A percentile compares a stretch with the other conserved stretches of the same genome.
Evolutionary conservation across 2,888 invertebrate genomes (phyloP).

Genomic region (Teinopalpus imperialis): DNA sequence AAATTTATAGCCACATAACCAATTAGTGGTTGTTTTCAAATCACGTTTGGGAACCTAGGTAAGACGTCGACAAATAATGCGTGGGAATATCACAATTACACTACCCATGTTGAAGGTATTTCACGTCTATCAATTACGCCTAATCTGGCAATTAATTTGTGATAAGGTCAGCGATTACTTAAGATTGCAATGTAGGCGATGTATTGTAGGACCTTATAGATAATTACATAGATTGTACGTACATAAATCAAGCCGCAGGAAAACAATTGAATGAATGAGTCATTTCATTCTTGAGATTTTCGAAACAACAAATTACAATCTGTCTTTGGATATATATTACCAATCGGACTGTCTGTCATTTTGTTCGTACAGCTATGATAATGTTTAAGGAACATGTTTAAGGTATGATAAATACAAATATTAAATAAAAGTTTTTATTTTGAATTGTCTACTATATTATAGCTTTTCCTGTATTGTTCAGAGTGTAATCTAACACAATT

Average conservation of each 20-base stretch:
- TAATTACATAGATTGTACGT: constrained; percentile 24
- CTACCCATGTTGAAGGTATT: constrained; percentile 12
- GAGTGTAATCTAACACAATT: no score
- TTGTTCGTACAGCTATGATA: no score
- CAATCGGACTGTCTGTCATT: no score
- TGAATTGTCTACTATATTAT: no score
- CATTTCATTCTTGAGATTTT: constrained; percentile 19
- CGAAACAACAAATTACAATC: constrained; percentile 6
- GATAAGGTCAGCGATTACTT: constrained; percentile 22
- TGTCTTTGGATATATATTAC: background rate
- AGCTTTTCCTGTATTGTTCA: no score
- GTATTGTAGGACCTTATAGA: constrained; percentile 8
- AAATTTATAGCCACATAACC: constrained; percentile 2
- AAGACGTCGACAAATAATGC: constrained; percentile 9
- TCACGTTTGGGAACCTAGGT: background rate
- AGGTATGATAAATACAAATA: no score
- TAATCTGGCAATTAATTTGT: constrained; percentile 24
- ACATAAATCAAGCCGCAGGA: constrained; percentile 25
- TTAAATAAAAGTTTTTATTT: no score
- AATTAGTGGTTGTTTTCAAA: constrained; percentile 12
- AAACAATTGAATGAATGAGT: constrained; percentile 25
- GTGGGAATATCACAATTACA: constrained; percentile 23
- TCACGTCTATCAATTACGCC: constrained; percentile 15
- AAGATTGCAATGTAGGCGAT: constrained; percentile 22
- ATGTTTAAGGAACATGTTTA: no score